Conservation (phyloP, 2,888 invertebrate genomes). For the Aromia moschata region DNA sequence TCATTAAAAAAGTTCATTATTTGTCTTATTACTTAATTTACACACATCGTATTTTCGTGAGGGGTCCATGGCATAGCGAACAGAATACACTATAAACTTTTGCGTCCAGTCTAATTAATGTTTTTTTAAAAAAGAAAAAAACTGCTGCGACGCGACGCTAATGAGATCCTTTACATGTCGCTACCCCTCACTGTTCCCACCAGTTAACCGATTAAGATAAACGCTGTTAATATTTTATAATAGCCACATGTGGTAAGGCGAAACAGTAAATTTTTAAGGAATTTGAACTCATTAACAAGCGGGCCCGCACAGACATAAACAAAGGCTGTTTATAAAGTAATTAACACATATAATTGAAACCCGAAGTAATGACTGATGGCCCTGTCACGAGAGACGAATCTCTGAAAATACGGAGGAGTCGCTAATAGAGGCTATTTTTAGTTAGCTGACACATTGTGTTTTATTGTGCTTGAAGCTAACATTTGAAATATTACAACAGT, state of each 20-base stretch:
- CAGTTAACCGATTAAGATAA: conserved; percentile 17
- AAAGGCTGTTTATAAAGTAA: conserved; percentile 42
- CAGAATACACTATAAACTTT: no score
- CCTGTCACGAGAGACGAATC: conserved; percentile 25
- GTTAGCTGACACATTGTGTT: background rate
- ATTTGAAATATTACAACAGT: no score
- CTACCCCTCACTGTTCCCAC: conserved; percentile 2
- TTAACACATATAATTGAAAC: conserved; percentile 43
- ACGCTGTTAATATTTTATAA: conserved; percentile 19
- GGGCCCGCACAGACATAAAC: conserved; percentile 36
- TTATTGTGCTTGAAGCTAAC: no score
- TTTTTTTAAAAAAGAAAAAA: no score
- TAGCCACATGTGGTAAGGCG: conserved; percentile 21
- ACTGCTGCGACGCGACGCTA: background rate
- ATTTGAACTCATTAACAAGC: conserved; percentile 32
- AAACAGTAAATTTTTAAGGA: conserved; percentile 20
- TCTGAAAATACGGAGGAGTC: conserved; percentile 29
- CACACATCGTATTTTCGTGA: no score
- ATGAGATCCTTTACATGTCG: background rate
- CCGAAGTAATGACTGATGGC: conserved; percentile 39
- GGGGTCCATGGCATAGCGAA: no score
- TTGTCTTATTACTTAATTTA: no score
- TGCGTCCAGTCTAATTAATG: no score
- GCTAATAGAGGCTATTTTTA: conserved; percentile 22
- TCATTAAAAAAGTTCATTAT: no score